Evolutionary conservation across 2,797 vertebrate species (phyloP), one percentile per base, ranked within the genome.

Genomic region (Paramormyrops hopkinsi): DNA sequence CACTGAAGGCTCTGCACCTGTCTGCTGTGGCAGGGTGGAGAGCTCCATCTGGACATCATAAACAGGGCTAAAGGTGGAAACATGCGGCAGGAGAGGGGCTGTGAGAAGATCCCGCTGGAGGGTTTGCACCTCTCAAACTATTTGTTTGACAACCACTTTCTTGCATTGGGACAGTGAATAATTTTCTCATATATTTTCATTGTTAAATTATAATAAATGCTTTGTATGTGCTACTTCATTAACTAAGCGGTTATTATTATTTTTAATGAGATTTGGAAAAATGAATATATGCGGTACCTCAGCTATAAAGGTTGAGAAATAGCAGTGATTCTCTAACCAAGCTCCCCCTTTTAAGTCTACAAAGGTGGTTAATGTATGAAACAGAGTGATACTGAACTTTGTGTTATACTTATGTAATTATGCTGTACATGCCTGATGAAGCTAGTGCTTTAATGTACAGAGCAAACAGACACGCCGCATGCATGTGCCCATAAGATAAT

Each of bases 161-260:
- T 46, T 46, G 41, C 41, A 46, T 46, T n/a, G 19, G 76, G 76
- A 82, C 41, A 82, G 41, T 46, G 41, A 82, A 22, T 46, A 22
- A 82, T 46, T 44, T 46, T 82, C 76, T 82, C 41, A 46, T 82
- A 46, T 82, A 82, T 82, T 82, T 82, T 82, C 41, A 82, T 22
- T 82, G n/a, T 82, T 46, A 46, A 87, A 59, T 41, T 87, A 44
- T 44, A 87, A 41, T 53, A 19, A 86, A 86, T 86, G 83, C 22
- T 62, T n/a, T 87, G 53, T 37, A 87, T 87, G 86, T 22, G 53
- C 19, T 87, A 41, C 86, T 87, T 56, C 37, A 59, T 59, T 86
- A 86, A 46, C 76, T 82, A 46, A 82, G 25, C 14, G 46, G 11
- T 19, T 29, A 17, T 87, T 54, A 44, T 87, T 44, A 33, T 53